Evolutionary conservation across 2,888 invertebrate species (phyloP).

Genomic region (Drosophila pegasa): DNA sequence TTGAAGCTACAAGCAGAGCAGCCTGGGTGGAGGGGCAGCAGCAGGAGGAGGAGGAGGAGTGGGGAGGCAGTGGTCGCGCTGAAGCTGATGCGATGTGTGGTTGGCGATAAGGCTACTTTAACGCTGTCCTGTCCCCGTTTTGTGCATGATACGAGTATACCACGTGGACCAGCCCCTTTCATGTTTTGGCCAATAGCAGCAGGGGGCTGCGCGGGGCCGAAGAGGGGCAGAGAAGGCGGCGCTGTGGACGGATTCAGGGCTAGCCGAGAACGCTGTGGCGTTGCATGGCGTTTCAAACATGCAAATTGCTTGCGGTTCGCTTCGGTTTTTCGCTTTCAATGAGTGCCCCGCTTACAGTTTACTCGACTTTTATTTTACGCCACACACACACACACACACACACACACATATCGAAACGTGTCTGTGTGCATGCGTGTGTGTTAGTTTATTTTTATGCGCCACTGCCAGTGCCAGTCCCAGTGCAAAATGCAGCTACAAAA

Average conservation of each 20-base stretch:
- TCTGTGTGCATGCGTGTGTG: conserved; percentile 19
- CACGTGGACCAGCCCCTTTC: conserved; percentile 73
- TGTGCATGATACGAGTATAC: conserved; percentile 63
- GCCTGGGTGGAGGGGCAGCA: conserved; percentile 15
- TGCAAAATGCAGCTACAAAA: conserved; percentile 58
- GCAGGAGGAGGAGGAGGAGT: conserved; percentile 5
- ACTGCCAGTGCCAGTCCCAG: conserved; percentile 30
- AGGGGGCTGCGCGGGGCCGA: too few species aligned
- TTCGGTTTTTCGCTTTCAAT: conserved; percentile 78
- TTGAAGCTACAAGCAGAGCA: conserved; percentile 46
- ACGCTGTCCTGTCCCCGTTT: conserved; percentile 77
- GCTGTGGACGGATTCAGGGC: conserved; percentile 8
- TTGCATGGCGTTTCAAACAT: conserved; percentile 75
- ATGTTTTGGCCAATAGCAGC: conserved; percentile 66
- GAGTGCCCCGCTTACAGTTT: conserved; percentile 75
- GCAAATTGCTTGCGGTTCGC: conserved; percentile 79
- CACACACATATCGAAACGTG: conserved; percentile 21
- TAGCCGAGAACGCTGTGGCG: conserved; percentile 41
- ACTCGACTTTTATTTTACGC: conserved; percentile 56
- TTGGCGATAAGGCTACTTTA: conserved; percentile 75
- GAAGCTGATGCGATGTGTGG: conserved; percentile 61
- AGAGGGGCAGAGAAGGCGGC: background rate
- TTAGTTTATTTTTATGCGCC: conserved; percentile 52
- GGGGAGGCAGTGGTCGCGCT: conserved; percentile 14
- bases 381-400: too few species aligned